phyloP scores from a whole-genome alignment of 1,140 invertebrate genomes.

The Augochlora pura region DNA sequence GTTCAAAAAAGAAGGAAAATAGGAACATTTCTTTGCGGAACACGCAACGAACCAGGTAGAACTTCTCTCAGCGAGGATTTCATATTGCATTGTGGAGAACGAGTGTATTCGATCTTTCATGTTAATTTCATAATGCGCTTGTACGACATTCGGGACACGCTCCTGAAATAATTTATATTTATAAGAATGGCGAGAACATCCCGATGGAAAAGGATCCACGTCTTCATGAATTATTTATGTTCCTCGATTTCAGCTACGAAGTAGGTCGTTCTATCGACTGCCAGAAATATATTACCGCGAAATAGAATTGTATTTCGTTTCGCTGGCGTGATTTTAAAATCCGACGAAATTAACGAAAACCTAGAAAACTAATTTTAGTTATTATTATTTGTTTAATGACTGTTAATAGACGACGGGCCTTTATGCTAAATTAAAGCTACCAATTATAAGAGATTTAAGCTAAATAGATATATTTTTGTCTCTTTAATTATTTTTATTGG shows the following conservation, averaged over 20 bases:
- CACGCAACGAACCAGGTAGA: neutral
- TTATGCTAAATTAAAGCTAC: no score
- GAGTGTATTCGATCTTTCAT: neutral
- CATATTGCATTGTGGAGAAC: neutral
- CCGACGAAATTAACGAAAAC: no score
- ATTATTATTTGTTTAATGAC: no score
- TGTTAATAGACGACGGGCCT: no score
- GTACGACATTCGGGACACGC: neutral
- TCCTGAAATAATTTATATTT: neutral
- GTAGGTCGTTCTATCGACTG: neutral
- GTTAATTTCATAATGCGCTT: neutral
- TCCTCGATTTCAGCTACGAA: neutral
- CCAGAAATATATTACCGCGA: neutral
- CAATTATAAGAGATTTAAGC: no score
- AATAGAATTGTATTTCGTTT: no score
- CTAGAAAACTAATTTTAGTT: no score
- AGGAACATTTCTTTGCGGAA: slow-evolving; percentile 24
- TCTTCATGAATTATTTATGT: neutral
- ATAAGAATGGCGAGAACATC: neutral
- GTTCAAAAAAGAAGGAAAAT: neutral
- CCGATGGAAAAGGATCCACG: neutral
- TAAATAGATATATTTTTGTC: no score
- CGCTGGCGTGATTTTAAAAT: no score
- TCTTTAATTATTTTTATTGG: no score
- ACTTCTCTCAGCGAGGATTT: neutral